A percentile compares a stretch with the other conserved stretches of the same genome.
Evolutionary conservation across 2,797 vertebrate species (phyloP).

Genomic region (Hypotaenidia okinawae): DNA sequence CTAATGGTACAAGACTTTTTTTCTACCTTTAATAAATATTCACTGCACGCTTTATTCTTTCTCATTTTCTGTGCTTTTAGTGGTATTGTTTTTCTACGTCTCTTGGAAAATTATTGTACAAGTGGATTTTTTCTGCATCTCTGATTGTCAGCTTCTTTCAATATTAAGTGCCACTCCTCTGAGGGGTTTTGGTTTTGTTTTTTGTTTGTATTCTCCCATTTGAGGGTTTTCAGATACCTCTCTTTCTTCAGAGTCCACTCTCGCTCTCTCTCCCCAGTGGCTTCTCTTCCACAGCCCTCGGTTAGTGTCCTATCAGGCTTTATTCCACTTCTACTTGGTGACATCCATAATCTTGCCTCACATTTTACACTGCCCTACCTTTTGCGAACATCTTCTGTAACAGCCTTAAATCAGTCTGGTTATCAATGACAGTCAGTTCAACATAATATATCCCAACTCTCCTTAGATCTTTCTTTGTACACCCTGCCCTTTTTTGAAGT

Average conservation of each 20-base stretch:
- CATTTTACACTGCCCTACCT: not conserved
- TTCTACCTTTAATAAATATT: not conserved
- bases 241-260: not conserved
- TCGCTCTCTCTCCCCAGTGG: not conserved
- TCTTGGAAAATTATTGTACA: not conserved
- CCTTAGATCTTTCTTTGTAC: not conserved
- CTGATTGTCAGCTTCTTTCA: not conserved
- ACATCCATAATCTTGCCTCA: not conserved
- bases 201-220: not conserved
- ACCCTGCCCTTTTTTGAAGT: not conserved
- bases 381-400: not conserved
- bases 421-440: not conserved
- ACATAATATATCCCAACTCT: not conserved
- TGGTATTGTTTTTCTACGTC: not conserved
- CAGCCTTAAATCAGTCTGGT: not conserved
- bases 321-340: not conserved
- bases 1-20: not conserved
- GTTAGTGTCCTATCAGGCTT: not conserved
- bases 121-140: not conserved
- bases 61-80: not conserved
- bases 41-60: not conserved
- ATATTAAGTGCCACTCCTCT: not conserved
- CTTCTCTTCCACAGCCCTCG: not conserved
- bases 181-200: not conserved
- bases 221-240: not conserved